Evolutionary conservation across 2,888 invertebrate genomes (phyloP).

Genomic region (Nemapogon koenigi): DNA sequence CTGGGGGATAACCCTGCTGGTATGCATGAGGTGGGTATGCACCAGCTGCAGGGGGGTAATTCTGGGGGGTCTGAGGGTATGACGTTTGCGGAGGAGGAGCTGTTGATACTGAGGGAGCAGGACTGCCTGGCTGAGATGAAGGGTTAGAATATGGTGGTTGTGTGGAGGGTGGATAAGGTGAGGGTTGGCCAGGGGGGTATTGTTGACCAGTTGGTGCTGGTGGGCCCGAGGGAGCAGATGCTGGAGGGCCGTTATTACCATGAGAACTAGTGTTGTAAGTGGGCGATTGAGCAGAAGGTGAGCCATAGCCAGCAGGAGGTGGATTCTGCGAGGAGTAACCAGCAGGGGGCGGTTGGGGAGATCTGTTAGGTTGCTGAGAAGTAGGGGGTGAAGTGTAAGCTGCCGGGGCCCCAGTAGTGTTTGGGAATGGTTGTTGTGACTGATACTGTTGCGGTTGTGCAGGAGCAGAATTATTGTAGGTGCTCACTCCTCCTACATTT

Average conservation of each 20-base stretch:
- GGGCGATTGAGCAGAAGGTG: constrained; percentile 70
- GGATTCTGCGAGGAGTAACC: constrained; percentile 66
- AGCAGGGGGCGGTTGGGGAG: constrained; percentile 63
- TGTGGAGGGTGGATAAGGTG: constrained; percentile 67
- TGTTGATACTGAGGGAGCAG: constrained; percentile 53
- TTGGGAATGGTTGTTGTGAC: constrained; percentile 57
- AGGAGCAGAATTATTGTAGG: constrained; percentile 52
- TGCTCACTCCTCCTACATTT: constrained; percentile 47
- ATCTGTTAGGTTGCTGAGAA: constrained; percentile 59
- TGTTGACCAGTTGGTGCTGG: constrained; percentile 62
- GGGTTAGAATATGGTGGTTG: constrained; percentile 66
- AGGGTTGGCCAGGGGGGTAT: constrained; percentile 69
- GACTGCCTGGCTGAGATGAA: constrained; percentile 58
- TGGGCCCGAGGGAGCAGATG: constrained; percentile 55
- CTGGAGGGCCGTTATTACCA: constrained; percentile 51
- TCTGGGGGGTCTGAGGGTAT: constrained; percentile 62
- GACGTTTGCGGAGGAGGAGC: constrained; percentile 65
- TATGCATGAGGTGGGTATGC: constrained; percentile 60
- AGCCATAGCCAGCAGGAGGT: constrained; percentile 64
- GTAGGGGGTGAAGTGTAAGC: constrained; percentile 62
- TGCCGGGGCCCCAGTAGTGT: constrained; percentile 56
- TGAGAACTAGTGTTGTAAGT: constrained; percentile 69
- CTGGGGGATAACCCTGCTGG: constrained; percentile 58
- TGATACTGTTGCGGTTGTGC: constrained; percentile 57
- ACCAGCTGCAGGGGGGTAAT: constrained; percentile 44